Evolutionary conservation across 1,140 invertebrate species (phyloP).

Genomic region (Carposina sasakii): DNA sequence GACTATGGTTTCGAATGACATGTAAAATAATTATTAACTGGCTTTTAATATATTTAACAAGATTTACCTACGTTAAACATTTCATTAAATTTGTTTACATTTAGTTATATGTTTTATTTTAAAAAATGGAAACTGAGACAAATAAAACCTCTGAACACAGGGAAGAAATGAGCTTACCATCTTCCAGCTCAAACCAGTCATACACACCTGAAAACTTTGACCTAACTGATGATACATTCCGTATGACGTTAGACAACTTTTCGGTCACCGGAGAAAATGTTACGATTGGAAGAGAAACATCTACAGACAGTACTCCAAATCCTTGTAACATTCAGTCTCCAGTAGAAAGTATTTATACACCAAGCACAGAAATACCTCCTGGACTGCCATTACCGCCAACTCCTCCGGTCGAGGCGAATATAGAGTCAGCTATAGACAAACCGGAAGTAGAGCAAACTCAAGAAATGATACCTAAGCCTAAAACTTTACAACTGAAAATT

Average conservation of each 20-base stretch:
- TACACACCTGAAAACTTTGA: conserved; percentile 49
- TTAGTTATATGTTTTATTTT: too few relatives aligned
- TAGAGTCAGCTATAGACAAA: conserved; percentile 15
- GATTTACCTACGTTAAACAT: too few relatives aligned
- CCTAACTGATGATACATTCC: conserved; percentile 55
- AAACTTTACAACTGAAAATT: conserved; percentile 46
- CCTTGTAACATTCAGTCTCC: neutral
- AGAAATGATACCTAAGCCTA: conserved; percentile 15
- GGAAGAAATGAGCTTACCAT: conserved; percentile 24
- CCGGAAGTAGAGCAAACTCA: conserved; percentile 17
- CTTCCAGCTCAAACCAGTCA: conserved; percentile 44
- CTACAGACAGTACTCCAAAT: conserved; percentile 29
- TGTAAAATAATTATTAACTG: too few relatives aligned
- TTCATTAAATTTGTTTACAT: too few relatives aligned
- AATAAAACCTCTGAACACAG: too few relatives aligned
- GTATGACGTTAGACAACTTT: conserved; percentile 51
- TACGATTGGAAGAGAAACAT: conserved; percentile 40
- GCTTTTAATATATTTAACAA: too few relatives aligned
- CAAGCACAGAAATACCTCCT: neutral
- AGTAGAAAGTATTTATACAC: neutral
- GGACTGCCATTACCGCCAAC: neutral
- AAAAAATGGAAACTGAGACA: too few relatives aligned
- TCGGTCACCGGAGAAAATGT: conserved; percentile 56
- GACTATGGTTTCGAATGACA: too few relatives aligned
- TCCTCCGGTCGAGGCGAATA: too few relatives aligned